phyloP scores from a whole-genome alignment of 2,888 invertebrate species.

The Platycheirus rosarum region DNA sequence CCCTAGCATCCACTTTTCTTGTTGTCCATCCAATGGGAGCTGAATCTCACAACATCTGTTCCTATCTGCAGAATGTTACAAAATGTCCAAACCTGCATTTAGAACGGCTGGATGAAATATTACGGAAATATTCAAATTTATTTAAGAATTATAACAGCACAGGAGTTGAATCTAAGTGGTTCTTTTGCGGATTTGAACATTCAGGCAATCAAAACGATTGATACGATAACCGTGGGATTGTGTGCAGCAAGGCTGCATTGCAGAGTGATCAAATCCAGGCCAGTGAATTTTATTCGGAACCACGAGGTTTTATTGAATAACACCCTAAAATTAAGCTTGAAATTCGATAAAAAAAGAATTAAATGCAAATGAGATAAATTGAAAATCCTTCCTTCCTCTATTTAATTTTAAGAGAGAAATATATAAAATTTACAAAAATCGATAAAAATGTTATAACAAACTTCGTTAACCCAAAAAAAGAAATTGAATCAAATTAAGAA shows the following conservation, averaged over 20 bases:
- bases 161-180: constrained; percentile 93
- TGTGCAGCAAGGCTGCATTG: constrained; percentile 28
- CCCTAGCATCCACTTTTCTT: constrained; percentile 94
- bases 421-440: constrained; percentile 60
- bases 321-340: constrained; percentile 25
- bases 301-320: constrained; percentile 58
- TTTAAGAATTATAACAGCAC: constrained; percentile 93
- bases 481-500: too few species aligned
- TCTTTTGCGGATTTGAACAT: constrained; percentile 86
- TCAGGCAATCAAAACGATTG: constrained; percentile 27
- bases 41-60: constrained; percentile 94
- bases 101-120: constrained; percentile 89
- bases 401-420: constrained; percentile 44
- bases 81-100: constrained; percentile 88
- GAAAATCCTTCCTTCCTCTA: constrained; percentile 67
- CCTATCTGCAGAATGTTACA: constrained; percentile 90
- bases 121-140: constrained; percentile 90
- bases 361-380: constrained; percentile 47
- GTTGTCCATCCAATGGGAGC: constrained; percentile 95
- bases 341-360: constrained; percentile 11
- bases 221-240: not conserved
- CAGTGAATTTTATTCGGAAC: constrained; percentile 28
- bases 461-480: too few species aligned
- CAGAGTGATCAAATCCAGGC: constrained; percentile 43
- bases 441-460: constrained; percentile 34